These are phyloP conservation scores for Silurus aristotelis DNA, from an alignment of 2,797 vertebrate genomes.

Conservation along the genomic window DNA sequence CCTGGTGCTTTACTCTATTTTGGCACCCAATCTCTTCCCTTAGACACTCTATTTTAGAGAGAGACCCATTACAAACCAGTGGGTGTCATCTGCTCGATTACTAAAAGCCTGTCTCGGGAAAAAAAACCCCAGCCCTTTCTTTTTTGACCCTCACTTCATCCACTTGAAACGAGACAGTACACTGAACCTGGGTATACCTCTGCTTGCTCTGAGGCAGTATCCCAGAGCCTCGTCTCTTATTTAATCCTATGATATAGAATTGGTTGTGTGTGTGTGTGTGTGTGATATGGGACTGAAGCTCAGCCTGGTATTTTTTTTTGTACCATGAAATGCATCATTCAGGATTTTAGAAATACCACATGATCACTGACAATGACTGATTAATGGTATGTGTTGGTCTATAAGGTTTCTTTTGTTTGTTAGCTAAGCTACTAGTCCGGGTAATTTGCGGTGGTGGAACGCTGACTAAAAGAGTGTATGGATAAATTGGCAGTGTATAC, in stretches of 20 bases:
- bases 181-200: constrained; percentile 3
- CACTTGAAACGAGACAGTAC: constrained; percentile 17
- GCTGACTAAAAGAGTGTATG: neutral
- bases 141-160: neutral
- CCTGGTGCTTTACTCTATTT: constrained; percentile 26
- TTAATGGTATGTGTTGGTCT: neutral
- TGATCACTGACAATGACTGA: neutral
- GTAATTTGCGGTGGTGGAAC: constrained; percentile 22
- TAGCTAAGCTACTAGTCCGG: neutral
- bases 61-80: constrained; percentile 18
- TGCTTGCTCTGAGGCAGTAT: neutral
- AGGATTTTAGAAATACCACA: neutral
- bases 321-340: neutral
- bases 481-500: constrained; percentile 22
- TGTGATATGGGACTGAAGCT: constrained; percentile 2
- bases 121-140: neutral
- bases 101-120: neutral
- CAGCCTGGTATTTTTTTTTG: neutral
- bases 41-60: constrained; percentile 35
- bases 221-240: neutral
- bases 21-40: constrained; percentile 34
- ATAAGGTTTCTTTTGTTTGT: neutral
- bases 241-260: neutral
- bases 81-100: constrained; percentile 22
- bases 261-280: neutral